Evolutionary conservation across 2,888 invertebrate species (phyloP), one percentile per base, ranked within the genome.

Genomic region (Baronia brevicornis): DNA sequence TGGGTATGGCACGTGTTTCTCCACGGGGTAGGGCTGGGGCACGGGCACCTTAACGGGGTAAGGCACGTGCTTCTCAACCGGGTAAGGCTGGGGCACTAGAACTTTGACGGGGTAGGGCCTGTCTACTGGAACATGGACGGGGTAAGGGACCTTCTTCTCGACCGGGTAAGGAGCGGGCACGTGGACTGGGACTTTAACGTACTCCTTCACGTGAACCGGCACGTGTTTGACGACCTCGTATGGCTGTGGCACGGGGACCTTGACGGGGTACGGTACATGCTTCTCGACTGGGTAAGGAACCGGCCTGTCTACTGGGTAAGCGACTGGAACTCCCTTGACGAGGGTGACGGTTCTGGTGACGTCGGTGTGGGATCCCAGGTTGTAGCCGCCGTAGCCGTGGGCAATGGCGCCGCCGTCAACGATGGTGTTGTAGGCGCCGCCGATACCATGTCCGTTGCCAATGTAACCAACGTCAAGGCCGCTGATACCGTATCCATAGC

Each of bases 71-170:
- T 91, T 92, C 70, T 91, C 91, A 8, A 93, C 92, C 43, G 92
- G 92, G 77, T 92, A 92, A 48, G 93, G 92, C 54, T 91, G 91
- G 38, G 92, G 91, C 33, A 92, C 92, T 33, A 87, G 80, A 32
- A 93, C 92, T 77, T 92, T 92, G 52, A 92, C 92, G 58, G 92
- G 91, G 68, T 89, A 89, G 37, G 92, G 92, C 67, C 90, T 89
- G 69, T 91, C 91, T 46, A 92, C 91, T 53, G 88, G 90, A 32
- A 91, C 90, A 51, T 86, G 86, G 32, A 87, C 86, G 46, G 91
- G 91, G 55, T 89, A 89, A 41, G 90, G 91, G 29, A 93, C 89
- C 60, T 88, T 88, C 82, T 90, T 93, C 72, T 92, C 92, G 20
- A 93, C 93, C 21, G 92, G 92, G 73, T 92, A 93, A 43, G 90